Evolutionary conservation across 2,888 invertebrate species (phyloP), one percentile per base, ranked within the genome.

Genomic region (Drosophila helvetica): DNA sequence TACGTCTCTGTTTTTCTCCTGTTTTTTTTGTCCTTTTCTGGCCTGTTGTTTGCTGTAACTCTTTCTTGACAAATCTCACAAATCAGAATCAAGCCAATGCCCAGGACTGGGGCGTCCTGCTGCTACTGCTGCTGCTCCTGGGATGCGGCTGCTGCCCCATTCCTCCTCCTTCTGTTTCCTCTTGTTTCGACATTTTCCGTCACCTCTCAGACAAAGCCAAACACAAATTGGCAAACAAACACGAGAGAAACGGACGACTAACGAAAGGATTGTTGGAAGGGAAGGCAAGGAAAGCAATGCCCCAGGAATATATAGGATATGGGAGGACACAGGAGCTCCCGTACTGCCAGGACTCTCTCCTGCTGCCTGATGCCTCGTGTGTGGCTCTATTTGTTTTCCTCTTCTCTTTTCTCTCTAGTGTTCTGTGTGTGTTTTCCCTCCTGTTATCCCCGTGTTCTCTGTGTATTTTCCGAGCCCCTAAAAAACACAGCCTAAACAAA

Each of bases 401-500:
- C 46, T 5, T 42, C 38, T 6, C 30, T 33, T 10, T 42, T 19
- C 6, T 33, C 9, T 33, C 25, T 42, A 27, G 27, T 27, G 27
- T 25, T 43, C 12, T 43, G 52, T 74, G 57, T 62, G 43, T 75
- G 63, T 77, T 77, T 67, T 62, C 76, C n/a, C 38, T 38, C 6
- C 74, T 67, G 79, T 74, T 74, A 74, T 62, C 70, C 79, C 66
- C 70, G 64, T 75, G 69, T 69, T 70, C 65, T 71, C 38, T 30
- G 22, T 48, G 27, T 68, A 46, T 42, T 63, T 61, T 57, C 53
- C 62, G 72, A 46, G 75, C 75, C 64, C 75, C 64, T 84, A 84
- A 86, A 84, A 86, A 82, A 86, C 74, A 73, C 80, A 66, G 72
- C 42, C 59, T 33, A 54, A 60, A 85, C 86, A 85, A 85, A 68